Percentiles rank a stretch among this genome's conserved stretches.
Evolutionary conservation across 2,113 vertebrate species (phyloP).

Genomic region (Cyprinodon variegatus): DNA sequence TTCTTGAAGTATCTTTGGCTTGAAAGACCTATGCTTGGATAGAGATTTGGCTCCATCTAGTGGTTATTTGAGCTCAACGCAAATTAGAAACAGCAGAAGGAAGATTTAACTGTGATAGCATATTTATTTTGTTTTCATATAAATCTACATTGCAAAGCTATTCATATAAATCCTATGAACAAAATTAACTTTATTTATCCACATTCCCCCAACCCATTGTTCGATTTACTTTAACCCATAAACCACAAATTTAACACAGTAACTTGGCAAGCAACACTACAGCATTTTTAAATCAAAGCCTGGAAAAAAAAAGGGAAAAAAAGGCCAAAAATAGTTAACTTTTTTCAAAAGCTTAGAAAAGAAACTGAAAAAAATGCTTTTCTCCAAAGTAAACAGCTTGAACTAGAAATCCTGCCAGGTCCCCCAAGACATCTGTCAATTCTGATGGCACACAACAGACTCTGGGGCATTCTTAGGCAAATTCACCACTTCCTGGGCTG

Average conservation of each 20-base stretch:
- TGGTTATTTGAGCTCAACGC: constrained; percentile 2
- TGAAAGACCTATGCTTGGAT: not conserved
- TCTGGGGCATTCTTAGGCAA: not conserved
- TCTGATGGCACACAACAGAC: constrained; percentile 18
- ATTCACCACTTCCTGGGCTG: constrained; percentile 92
- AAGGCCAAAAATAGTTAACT: constrained; percentile 25
- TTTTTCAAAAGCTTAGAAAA: constrained; percentile 27
- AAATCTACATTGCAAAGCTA: constrained; percentile 42
- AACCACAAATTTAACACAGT: constrained; percentile 26
- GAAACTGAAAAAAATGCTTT: not conserved
- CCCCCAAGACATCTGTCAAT: constrained; percentile 30
- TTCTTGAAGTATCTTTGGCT: not conserved
- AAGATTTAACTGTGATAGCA: constrained; percentile 12
- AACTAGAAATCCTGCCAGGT: constrained; percentile 25
- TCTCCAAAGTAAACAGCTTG: constrained; percentile 27
- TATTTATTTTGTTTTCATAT: constrained; percentile 46
- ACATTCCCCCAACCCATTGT: not conserved
- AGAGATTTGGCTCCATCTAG: constrained; percentile 43
- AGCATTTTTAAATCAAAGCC: constrained; percentile 12
- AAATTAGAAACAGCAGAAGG: not conserved
- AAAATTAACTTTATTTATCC: not conserved
- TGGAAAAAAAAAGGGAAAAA: constrained; percentile 26
- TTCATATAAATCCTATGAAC: constrained; percentile 19
- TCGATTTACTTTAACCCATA: constrained; percentile 38
- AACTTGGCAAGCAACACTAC: constrained; percentile 39